A percentile compares a stretch with the other conserved stretches of the same genome.
Evolutionary conservation across 2,113 vertebrate genomes (phyloP).

Genomic region (Podilymbus podiceps): DNA sequence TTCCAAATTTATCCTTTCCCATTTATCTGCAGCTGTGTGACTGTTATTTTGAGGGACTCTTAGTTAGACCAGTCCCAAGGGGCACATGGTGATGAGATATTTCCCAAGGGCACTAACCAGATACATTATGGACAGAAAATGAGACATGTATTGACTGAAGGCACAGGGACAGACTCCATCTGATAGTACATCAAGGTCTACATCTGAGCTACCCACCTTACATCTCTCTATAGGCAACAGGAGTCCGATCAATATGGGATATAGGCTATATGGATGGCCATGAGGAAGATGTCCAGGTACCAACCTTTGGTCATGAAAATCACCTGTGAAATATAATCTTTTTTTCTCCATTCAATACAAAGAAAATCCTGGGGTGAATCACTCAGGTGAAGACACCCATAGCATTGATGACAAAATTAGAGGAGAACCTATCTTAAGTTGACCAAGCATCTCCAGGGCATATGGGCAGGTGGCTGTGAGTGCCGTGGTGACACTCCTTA

Average conservation of each 20-base stretch:
- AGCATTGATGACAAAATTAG: neutral
- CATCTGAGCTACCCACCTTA: neutral
- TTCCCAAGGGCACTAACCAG: neutral
- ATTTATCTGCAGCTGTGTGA: neutral
- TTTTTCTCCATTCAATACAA: neutral
- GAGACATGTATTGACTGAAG: neutral
- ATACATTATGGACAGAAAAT: neutral
- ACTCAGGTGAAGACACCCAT: neutral
- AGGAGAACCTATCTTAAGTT: neutral
- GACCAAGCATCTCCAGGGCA: neutral
- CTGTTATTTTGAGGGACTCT: neutral
- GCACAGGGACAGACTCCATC: neutral
- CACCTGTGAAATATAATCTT: neutral
- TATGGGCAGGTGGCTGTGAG: neutral
- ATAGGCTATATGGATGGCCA: neutral
- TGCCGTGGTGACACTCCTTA: neutral
- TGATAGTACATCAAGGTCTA: neutral
- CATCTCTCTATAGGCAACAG: neutral
- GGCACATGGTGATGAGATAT: neutral
- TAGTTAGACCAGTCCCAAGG: neutral
- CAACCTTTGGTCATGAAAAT: neutral
- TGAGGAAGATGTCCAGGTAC: neutral
- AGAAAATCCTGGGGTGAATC: neutral
- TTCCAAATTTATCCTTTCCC: constrained; percentile 3
- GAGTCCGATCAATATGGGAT: neutral